Base-by-base conservation (phyloP, 2,113 vertebrate species). In the Hydrochoerus hydrochaeris region DNA sequence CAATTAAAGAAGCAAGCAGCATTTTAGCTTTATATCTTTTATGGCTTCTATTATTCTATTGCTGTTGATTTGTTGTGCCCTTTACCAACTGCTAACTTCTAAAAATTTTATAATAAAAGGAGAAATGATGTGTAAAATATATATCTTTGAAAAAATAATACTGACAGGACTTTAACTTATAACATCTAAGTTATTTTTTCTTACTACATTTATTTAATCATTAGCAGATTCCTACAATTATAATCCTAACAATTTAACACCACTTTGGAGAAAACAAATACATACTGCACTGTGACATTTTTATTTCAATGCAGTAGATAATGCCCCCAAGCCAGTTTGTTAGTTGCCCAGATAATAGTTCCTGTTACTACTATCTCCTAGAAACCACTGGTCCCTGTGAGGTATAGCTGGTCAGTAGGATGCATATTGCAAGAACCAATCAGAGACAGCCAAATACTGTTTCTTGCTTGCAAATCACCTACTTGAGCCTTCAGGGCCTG, bases 51-150 rank as follows among this genome's bases (percentile, higher is more conserved):
- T 54, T 92, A 89, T 81, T 81, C 73, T 54, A 85, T 93, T 71
- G 26, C 54, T 77, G 24, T 91, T 92, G 60, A 92, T 92, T 91
- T 85, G 16, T 92, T 80, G 63, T 77, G 22, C 41, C 63, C 82
- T 94, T 91, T 85, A 81, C 89, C 88, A 97, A 96, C 90, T 87
- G 86, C 85, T 92, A 62, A 98, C 98, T 98, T 98, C 96, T 98
- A 97, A 97, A 89, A 71, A 19, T 89, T 96, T 97, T 97, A 97
- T 96, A 98, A 96, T 97, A 97, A 98, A 98, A 98, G 88, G 63
- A 92, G 91, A 88, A 92, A 97, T 75, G 80, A 91, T 92, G 20
- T n/a, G 22, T 67, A 30, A 92, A 80, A 96, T n/a, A 44, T n/a
- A 75, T 46, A 86, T 46, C 30, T 38, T 83, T 28, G 69, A 69